Evolutionary conservation across 2,888 invertebrate genomes (phyloP), one percentile per base, ranked within the genome.

Genomic region (Chalcis sispes): DNA sequence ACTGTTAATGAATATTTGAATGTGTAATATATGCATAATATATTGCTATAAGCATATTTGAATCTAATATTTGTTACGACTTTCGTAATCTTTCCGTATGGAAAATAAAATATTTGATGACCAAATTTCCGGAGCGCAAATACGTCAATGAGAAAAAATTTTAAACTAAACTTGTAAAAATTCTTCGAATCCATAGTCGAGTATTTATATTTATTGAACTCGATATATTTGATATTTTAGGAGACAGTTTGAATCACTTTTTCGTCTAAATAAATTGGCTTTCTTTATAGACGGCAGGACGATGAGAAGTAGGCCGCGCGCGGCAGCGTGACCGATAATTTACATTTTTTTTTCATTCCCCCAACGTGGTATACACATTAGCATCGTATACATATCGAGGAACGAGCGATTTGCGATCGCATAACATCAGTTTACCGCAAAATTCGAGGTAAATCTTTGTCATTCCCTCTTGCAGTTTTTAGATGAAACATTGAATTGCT

Each of bases 191-290:
- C 7, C 36, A 1, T 29, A 65, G 13, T 46, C n/a, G 61, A 50
- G 40, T 54, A 18, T 72, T 72, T 72, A 65, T 72, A 65, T 72
- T 72, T 72, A 72, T 72, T 29, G 64, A 54, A 32, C 46, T 15
- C 56, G 58, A 72, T 72, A 58, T 36, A 56, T 72, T 72, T 64
- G 62, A 54, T 52, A 64, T 40, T 72, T 72, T 72, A 72, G 23
- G 61, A 52, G 71, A 64, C 71, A 72, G 62, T 18, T 32, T 2
- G n/a, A 32, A 27, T 10, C 15, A 15, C 13, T 18, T 25, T 2
- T 8, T 40, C n/a, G 36, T n/a, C 10, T 15, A 27, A 13, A 27
- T 23, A 67, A 18, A 29, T 48, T 48, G 36, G 4, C 0, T 23
- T 54, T 10, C 29, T 3, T 15, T 36, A 36, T 18, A 23, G 15